These are phyloP conservation scores for Pseudochromis fuscus DNA, from an alignment of 2,797 vertebrate species.

Conservation along the genomic window DNA sequence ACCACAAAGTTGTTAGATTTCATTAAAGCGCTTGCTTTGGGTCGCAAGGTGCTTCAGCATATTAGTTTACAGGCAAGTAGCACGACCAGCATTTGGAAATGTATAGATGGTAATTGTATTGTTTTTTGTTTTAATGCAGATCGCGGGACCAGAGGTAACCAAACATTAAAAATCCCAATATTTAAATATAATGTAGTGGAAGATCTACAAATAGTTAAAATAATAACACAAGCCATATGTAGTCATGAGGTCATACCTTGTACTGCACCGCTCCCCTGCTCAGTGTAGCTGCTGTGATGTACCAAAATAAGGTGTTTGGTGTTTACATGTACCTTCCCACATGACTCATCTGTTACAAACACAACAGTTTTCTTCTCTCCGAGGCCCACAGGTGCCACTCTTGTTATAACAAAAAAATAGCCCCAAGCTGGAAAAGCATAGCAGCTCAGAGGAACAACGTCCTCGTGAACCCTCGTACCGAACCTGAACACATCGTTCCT, in stretches of 20 bases:
- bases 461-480: too few relatives aligned
- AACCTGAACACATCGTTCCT: too few relatives aligned
- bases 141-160: slow-evolving; percentile 79
- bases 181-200: slow-evolving; percentile 11
- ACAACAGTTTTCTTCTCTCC: neutral
- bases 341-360: neutral
- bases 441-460: neutral
- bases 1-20: neutral
- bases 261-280: neutral
- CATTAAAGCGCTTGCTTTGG: neutral
- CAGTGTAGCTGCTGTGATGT: neutral
- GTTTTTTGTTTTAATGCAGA: slow-evolving; percentile 69
- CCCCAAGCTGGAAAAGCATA: neutral
- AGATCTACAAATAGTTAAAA: slow-evolving; percentile 2
- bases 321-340: neutral
- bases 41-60: neutral
- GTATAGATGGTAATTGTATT: slow-evolving; percentile 19
- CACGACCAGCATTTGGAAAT: neutral
- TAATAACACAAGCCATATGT: neutral
- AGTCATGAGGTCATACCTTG: neutral
- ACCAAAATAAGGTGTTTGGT: neutral
- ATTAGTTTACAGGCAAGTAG: neutral
- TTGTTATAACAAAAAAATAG: neutral
- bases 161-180: neutral
- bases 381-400: neutral